Evolutionary conservation across 35 echinoderm and acorn worm species (phyloP), one percentile per base, ranked within the genome.

Genomic region (Hemicentrotus pulcherrimus): DNA sequence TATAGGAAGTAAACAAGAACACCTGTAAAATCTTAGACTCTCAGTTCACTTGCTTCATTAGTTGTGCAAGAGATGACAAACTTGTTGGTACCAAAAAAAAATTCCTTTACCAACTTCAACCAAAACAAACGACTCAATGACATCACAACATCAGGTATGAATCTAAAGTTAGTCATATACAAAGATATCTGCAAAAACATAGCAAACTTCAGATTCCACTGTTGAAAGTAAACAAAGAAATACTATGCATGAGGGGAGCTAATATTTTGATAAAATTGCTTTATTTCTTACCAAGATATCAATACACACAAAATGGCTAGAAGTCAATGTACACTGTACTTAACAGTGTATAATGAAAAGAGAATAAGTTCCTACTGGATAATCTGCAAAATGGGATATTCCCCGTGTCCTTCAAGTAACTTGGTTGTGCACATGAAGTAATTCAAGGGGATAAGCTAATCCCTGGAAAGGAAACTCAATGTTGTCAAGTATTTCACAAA

Each of bases 401-500:
- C 65, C 65, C 65, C 5, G 19, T 2, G 19, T 78, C 65, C 65
- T 78, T 78, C 22, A 78, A 78, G 65, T 8, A 78, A 28, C 24
- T 78, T 28, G 28, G 65, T 78, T 55, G 10, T 55, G 15, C 50
- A 55, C 50, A 78, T 78, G 65, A 78, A 78, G 24, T 22, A 1
- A 18, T 78, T 28, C 24, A 78, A 28, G 19, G 6, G 28, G 65
- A 78, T 78, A 22, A 78, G 65, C 65, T 28, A 78, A 78, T 78
- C 65, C 24, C 65, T 28, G 6, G 24, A 4, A 78, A 78, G 65
- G 65, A 78, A 78, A n/a, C 18, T 7, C 19, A 78, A 78, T 78
- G 65, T 78, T 78, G 65, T 78, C 65, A 78, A 78, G 65, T 78
- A 78, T 78, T 78, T 78, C 19, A 78, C 65, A 78, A 78, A 78